Percentiles rank a stretch among this genome's conserved stretches.
phyloP scores from a whole-genome alignment of 2,797 vertebrate species.

The Clarias laeviceps region DNA sequence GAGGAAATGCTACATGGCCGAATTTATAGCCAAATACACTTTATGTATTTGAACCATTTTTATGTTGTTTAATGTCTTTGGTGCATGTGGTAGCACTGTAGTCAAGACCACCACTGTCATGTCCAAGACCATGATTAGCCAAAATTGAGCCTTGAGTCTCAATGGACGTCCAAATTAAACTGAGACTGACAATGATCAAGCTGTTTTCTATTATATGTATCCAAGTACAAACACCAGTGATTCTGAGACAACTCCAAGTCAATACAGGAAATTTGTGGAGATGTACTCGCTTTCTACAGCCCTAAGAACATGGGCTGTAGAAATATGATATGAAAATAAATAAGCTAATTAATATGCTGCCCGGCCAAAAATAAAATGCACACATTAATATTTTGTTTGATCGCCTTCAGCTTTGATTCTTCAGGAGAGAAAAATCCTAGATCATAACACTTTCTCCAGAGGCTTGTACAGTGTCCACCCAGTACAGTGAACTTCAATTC shows the following conservation, averaged over 20 bases:
- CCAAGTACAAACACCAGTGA: not conserved
- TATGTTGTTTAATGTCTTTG: not conserved
- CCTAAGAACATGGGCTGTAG: no score
- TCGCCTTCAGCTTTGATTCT: no score
- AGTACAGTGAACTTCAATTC: no score
- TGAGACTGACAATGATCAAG: not conserved
- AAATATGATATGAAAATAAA: not conserved
- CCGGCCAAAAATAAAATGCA: no score
- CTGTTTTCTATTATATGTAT: not conserved
- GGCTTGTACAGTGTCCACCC: no score
- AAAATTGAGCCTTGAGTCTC: not conserved
- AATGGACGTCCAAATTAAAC: not conserved
- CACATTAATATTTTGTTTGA: no score
- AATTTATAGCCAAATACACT: not conserved
- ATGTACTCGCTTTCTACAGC: not conserved
- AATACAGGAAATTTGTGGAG: not conserved
- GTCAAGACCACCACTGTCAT: not conserved
- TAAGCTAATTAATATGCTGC: no score
- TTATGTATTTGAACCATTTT: not conserved
- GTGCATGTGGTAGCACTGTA: not conserved
- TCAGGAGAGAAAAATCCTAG: no score
- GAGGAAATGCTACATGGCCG: not conserved
- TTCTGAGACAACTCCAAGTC: not conserved
- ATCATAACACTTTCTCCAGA: no score
- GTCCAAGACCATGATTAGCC: not conserved